Base-by-base conservation (phyloP, 2,113 vertebrate species). In the Nanorana parkeri region DNA sequence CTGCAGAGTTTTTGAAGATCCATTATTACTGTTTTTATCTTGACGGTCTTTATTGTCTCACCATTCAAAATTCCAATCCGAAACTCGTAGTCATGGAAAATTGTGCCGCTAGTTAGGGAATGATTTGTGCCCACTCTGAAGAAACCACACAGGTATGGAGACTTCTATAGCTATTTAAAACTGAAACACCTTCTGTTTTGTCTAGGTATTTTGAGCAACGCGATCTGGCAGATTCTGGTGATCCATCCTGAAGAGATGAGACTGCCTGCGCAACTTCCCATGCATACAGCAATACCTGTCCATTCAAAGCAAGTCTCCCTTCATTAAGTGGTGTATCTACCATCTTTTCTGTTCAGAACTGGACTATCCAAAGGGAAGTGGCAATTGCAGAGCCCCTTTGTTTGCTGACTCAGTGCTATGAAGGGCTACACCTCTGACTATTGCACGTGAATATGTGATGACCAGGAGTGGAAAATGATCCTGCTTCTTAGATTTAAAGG, bases 131-230 rank as follows among this genome's bases (percentile, higher is more conserved):
- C n/a, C n/a, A n/a, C n/a, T n/a, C n/a, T n/a, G n/a, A n/a, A n/a
- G n/a, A n/a, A n/a, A n/a, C n/a, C n/a, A n/a, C n/a, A n/a, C n/a
- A n/a, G n/a, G n/a, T n/a, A n/a, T n/a, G n/a, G n/a, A n/a, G n/a
- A n/a, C n/a, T n/a, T n/a, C n/a, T n/a, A n/a, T n/a, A n/a, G n/a
- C n/a, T n/a, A n/a, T n/a, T n/a, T n/a, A n/a, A n/a, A n/a, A n/a
- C n/a, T 47, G 8, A 4, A 41, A 10, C 41, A 2, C 41, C 41
- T 15, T 72, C 52, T 68, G 52, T 85, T 78, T 87, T 65, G 65
- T 79, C 84, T 79, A 99, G 98, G 87, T 99, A 98, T 91, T 99
- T 99, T 51, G 96, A 99, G 85, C 97, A 99, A 61, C 94, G 91
- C 83, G 98, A 99, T 85, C 89, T 99, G 88, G 98, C 97, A 72